Evolutionary conservation across 2,888 invertebrate genomes (phyloP).

Genomic region (Helicoverpa assulta): DNA sequence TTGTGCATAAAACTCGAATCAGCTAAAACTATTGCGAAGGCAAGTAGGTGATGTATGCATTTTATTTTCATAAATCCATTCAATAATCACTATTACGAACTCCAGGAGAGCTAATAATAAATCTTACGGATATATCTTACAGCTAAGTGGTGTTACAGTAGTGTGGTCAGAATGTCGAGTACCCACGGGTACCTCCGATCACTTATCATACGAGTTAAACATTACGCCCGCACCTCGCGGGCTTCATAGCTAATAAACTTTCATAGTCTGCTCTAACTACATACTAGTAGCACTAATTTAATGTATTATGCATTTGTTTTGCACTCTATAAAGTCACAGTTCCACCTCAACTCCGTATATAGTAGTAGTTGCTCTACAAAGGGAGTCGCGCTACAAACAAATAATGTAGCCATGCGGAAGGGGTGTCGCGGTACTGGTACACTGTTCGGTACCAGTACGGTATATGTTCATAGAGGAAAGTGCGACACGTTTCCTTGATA

Average conservation of each 20-base stretch:
- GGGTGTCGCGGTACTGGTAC: conserved; percentile 34
- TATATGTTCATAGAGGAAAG: conserved; percentile 60
- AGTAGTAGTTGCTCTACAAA: conserved; percentile 79
- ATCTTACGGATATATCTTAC: conserved; percentile 73
- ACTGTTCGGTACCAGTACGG: conserved; percentile 30
- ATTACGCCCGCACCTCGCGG: conserved; percentile 66
- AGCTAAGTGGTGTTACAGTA: conserved; percentile 84
- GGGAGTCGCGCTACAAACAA: conserved; percentile 78
- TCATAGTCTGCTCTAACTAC: conserved; percentile 77
- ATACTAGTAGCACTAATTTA: conserved; percentile 83
- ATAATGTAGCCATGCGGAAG: conserved; percentile 75
- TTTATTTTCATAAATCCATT: conserved; percentile 70
- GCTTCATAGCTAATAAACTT: conserved; percentile 74
- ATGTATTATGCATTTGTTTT: conserved; percentile 85
- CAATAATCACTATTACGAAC: conserved; percentile 71
- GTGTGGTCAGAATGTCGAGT: conserved; percentile 76
- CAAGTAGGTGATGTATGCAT: conserved; percentile 87
- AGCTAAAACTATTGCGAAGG: conserved; percentile 85
- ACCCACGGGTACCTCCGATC: conserved; percentile 69
- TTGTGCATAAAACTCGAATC: conserved; percentile 84
- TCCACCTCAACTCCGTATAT: conserved; percentile 80
- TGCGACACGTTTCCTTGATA: conserved; percentile 64
- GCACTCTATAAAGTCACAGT: conserved; percentile 71
- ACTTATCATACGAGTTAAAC: conserved; percentile 67
- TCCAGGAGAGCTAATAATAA: conserved; percentile 69